Evolutionary conservation across 1,140 invertebrate genomes (phyloP), one percentile per base, ranked within the genome.

Genomic region (Neodiprion lecontei): DNA sequence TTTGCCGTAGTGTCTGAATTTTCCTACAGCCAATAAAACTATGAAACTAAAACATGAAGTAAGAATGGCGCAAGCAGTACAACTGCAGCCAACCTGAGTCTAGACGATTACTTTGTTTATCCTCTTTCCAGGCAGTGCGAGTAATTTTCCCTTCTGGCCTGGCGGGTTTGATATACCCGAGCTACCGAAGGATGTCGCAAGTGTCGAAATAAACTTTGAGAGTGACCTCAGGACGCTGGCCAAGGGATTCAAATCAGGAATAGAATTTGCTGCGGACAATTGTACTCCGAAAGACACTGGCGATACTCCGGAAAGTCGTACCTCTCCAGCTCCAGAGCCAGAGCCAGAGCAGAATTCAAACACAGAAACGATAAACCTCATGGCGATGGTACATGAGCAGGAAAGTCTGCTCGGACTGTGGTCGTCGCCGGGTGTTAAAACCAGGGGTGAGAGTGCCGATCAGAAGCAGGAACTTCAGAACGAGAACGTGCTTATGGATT

Each of bases 141-240:
- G 91, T 72, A 95, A 95, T 83, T 92, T 91, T 84, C 94, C 94
- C 47, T 96, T 96, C 85, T 94, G 93, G 93, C 94, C 95, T 74
- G 94, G 93, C 50, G 94, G 94, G 50, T 93, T 95, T 80, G 91
- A 94, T 67, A 91, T 93, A 81, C 91, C 90, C 53, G 82, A 89
- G 65, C 81, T 88, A 2, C 78, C 76, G 49, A 80, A 86, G 7
- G 72, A 78, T 7, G 73, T 80, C 14, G 48, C 75, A 14, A 70
- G 76, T 9, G 81, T 80, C 9, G 76, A 88, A 61, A 81, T 90
- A 61, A 88, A 90, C 72, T 89, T 92, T 79, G 88, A 89, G 61
- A 88, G 89, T 10, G 88, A 90, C 81, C 86, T 95, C 65, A 86
- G 93, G 49, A 91, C 89, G 1, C 81, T 91, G 28, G 92, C 93